phyloP scores from a whole-genome alignment of 2,888 invertebrate genomes.

The Napeogenes inachia region DNA sequence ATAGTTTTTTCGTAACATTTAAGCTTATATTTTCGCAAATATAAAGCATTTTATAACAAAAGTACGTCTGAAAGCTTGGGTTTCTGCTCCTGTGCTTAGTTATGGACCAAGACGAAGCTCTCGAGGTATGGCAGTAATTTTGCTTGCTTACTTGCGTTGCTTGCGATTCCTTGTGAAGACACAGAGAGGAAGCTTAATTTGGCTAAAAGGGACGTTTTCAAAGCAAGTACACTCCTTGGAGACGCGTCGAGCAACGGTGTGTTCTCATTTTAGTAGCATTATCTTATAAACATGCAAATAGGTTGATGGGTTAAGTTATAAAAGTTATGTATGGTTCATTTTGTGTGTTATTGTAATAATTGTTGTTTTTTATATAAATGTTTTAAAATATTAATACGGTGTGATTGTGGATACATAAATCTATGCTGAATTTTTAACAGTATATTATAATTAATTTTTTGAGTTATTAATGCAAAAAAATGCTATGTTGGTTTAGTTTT shows the following conservation, averaged over 20 bases:
- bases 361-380: too few species aligned
- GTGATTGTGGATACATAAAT: too few species aligned
- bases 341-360: too few species aligned
- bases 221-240: constrained; percentile 25
- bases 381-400: too few species aligned
- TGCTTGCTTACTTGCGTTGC: constrained; percentile 23
- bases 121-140: constrained; percentile 33
- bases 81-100: constrained; percentile 8
- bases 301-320: constrained; percentile 4
- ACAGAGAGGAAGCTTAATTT: constrained; percentile 33
- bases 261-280: constrained; percentile 17
- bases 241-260: constrained; percentile 14
- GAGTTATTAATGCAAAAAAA: too few species aligned
- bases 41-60: not conserved
- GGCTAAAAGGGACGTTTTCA: constrained; percentile 32
- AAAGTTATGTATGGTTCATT: not conserved
- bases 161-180: constrained; percentile 29
- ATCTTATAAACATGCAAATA: constrained; percentile 14
- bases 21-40: not conserved
- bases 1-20: not conserved
- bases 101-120: constrained; percentile 20
- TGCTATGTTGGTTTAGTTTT: too few species aligned
- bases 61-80: not conserved
- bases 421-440: too few species aligned
- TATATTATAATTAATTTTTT: too few species aligned